Evolutionary conservation across 2,888 invertebrate species (phyloP).

Genomic region (Arge pagana): DNA sequence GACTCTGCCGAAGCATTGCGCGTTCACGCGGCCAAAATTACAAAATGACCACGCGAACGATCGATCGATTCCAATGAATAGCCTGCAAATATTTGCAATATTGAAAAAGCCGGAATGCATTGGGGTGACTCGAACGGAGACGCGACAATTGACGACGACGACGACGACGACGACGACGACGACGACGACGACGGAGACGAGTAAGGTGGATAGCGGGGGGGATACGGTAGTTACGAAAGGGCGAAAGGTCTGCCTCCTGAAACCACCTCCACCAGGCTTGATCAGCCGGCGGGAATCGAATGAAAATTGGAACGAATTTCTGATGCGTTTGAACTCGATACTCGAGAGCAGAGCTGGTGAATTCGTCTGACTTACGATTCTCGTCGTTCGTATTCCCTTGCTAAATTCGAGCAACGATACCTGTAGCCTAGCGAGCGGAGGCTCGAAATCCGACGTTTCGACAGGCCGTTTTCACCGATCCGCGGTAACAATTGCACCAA

Average conservation of each 20-base stretch:
- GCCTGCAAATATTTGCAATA: slow-evolving; percentile 52
- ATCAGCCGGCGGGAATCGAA: slow-evolving; percentile 56
- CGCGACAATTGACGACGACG: slow-evolving; percentile 29
- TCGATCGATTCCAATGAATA: slow-evolving; percentile 44
- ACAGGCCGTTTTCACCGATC: no score
- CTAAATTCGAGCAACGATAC: no score
- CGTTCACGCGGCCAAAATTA: no score
- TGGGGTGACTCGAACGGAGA: slow-evolving; percentile 36
- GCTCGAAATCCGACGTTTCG: no score
- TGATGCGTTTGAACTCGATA: slow-evolving; percentile 60
- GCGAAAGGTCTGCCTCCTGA: slow-evolving; percentile 51
- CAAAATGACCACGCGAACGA: slow-evolving; percentile 17
- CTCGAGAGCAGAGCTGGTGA: slow-evolving; percentile 59
- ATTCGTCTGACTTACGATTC: slow-evolving; percentile 56
- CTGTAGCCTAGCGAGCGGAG: no score
- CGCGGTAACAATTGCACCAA: no score
- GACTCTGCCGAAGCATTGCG: no score
- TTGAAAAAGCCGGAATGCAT: slow-evolving; percentile 50
- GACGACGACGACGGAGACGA: not conserved
- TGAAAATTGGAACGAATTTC: slow-evolving; percentile 61
- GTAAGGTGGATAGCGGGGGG: not conserved
- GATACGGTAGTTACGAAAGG: slow-evolving; percentile 28
- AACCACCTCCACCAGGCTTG: slow-evolving; percentile 53
- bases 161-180: not conserved
- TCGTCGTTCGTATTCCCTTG: no score